A percentile compares a stretch with the other conserved stretches of the same genome.
These are phyloP conservation scores for Julus scanicus DNA, from an alignment of 2,888 invertebrate species.

Conservation along the genomic window DNA sequence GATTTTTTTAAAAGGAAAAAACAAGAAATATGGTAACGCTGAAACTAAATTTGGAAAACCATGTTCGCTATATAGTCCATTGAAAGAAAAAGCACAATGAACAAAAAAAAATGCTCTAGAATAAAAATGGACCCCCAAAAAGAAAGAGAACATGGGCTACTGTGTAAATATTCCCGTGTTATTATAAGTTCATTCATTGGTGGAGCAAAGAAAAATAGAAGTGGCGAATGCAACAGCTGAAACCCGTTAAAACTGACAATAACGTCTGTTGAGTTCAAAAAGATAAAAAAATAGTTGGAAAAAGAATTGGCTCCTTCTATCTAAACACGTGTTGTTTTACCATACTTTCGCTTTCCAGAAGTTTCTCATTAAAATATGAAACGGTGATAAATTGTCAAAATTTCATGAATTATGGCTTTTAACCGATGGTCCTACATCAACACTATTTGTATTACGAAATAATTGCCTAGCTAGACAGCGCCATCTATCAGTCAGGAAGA, in stretches of 20 bases:
- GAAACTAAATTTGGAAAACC: slow-evolving; percentile 31
- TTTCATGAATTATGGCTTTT: slow-evolving; percentile 22
- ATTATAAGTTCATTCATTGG: slow-evolving; percentile 33
- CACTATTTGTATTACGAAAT: slow-evolving; percentile 27
- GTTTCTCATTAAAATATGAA: slow-evolving; percentile 33
- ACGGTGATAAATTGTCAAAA: slow-evolving; percentile 33
- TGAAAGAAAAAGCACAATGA: slow-evolving; percentile 31
- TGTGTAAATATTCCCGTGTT: slow-evolving; percentile 33
- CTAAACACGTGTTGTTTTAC: slow-evolving; percentile 33
- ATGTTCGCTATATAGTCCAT: slow-evolving; percentile 33
- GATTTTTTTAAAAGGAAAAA: neutral
- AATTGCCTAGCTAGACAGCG: slow-evolving; percentile 14
- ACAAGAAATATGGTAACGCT: slow-evolving; percentile 22
- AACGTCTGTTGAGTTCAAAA: slow-evolving; percentile 12
- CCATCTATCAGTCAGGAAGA: neutral
- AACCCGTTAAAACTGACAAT: slow-evolving; percentile 33
- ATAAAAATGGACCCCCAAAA: slow-evolving; percentile 33
- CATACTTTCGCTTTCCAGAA: slow-evolving; percentile 33
- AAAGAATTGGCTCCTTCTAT: slow-evolving; percentile 33
- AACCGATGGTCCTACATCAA: slow-evolving; percentile 27
- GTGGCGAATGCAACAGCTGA: slow-evolving; percentile 26
- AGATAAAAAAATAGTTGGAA: neutral
- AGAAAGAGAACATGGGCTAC: slow-evolving; percentile 33
- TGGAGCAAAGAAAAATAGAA: slow-evolving; percentile 27
- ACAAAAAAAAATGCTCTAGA: slow-evolving; percentile 24